A percentile compares a stretch with the other conserved stretches of the same genome.
Conservation (phyloP, 2,113 vertebrate species). For the Lipotes vexillifer region DNA sequence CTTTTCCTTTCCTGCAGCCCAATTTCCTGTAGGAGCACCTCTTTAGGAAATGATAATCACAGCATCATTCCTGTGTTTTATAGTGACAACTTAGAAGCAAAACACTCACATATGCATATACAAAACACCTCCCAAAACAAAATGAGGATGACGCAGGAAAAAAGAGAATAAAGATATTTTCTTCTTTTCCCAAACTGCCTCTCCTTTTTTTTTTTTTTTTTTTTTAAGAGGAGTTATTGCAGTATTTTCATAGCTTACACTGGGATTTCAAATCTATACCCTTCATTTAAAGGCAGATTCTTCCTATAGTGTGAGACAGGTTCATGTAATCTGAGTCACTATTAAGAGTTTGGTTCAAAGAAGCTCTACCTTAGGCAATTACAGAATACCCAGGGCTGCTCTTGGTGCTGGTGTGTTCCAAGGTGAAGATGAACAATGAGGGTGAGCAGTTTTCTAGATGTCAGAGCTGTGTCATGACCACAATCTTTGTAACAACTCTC, state of each 20-base stretch:
- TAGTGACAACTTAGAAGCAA: background rate
- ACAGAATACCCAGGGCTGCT: background rate
- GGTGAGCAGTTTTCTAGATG: background rate
- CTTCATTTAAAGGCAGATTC: background rate
- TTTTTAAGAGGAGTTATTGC: background rate
- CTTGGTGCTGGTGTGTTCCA: background rate
- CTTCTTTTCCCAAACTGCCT: background rate
- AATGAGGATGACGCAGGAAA: background rate
- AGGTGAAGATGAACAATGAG: background rate
- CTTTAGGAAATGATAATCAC: constrained; percentile 60
- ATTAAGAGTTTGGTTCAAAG: background rate
- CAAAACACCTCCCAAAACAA: background rate
- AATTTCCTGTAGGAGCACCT: constrained; percentile 68
- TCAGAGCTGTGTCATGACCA: background rate
- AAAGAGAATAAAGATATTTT: constrained; percentile 3
- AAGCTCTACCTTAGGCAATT: background rate
- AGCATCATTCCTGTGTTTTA: constrained; percentile 37
- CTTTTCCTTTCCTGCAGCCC: constrained; percentile 59
- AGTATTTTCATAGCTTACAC: background rate
- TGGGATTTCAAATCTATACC: background rate
- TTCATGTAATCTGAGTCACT: background rate
- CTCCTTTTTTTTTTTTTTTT: rapidly evolving
- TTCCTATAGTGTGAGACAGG: background rate
- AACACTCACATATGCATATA: background rate
- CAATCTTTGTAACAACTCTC: background rate